phyloP scores from a whole-genome alignment of 1,140 invertebrate species.

The Drosophila bifasciata region DNA sequence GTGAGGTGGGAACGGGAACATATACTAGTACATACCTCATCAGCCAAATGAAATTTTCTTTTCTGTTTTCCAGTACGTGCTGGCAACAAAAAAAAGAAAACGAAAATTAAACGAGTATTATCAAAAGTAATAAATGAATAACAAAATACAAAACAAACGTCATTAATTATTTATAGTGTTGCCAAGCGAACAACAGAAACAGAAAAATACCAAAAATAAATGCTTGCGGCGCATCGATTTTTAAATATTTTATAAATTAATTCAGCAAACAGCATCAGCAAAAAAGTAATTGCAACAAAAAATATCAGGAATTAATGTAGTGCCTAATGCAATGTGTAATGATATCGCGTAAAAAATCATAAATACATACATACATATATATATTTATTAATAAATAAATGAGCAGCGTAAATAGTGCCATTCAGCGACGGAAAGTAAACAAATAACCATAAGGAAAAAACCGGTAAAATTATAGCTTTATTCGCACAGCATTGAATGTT shows the following conservation, averaged over 20 bases:
- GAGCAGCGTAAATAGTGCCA: slow-evolving; percentile 23
- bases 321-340: slow-evolving; percentile 70
- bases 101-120: slow-evolving; percentile 22
- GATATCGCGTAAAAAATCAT: slow-evolving; percentile 31
- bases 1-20: no score
- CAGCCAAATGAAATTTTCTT: neutral
- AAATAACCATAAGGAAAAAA: neutral
- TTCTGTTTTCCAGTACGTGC: slow-evolving; percentile 24
- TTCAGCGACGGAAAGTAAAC: slow-evolving; percentile 9
- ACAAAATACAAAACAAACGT: slow-evolving; percentile 53
- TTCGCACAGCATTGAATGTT: slow-evolving; percentile 1
- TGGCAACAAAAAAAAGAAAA: slow-evolving; percentile 28
- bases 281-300: slow-evolving; percentile 33
- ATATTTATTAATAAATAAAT: slow-evolving; percentile 46
- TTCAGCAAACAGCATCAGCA: slow-evolving; percentile 37
- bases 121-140: slow-evolving; percentile 54
- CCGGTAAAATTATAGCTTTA: no score
- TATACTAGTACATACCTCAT: no score
- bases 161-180: slow-evolving; percentile 58
- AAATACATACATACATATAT: slow-evolving; percentile 22
- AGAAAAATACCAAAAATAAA: slow-evolving; percentile 47
- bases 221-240: slow-evolving; percentile 41
- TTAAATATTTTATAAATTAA: slow-evolving; percentile 64
- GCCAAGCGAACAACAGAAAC: slow-evolving; percentile 36
- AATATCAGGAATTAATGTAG: slow-evolving; percentile 70